Base-by-base conservation (phyloP, 2,113 vertebrate species). In the Pangasianodon hypophthalmus region DNA sequence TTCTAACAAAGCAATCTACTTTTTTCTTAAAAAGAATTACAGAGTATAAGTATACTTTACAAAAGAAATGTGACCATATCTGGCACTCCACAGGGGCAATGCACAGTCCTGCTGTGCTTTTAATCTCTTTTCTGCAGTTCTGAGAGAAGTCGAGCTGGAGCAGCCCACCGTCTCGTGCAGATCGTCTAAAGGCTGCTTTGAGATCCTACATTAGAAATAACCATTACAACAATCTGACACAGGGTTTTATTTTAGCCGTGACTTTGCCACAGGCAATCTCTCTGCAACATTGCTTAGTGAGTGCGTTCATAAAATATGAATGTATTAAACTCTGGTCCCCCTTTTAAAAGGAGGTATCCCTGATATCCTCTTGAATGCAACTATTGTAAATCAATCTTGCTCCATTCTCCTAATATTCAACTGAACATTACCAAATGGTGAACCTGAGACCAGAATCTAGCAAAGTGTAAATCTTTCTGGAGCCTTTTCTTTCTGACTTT, bases 191-290 rank as follows among this genome's bases (percentile, higher is more conserved):
- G 37, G 60, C 58, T 82, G 62, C 85, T 67, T 56, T 71, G 60
- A 82, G 89, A 86, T 13, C 75, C 71, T 80, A 46, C 84, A 82
- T 90, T 71, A 82, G 54, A 86, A 90, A 86, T 86, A 87, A 71
- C 69, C 50, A 80, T 58, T 71, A 82, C 58, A 81, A 44, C 89
- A 69, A 32, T 82, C 48, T 46, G 84, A 90, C 48, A 60, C 54
- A 6, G 48, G 58, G 75, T 71, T 87, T 86, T 58, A 48, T 64
- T 82, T 77, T 54, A 71, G 84, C 48, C 29, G 62, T 71, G 50
- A 82, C 89, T 90, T 86, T 80, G 52, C 85, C 73, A 86, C 71
- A 86, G 82, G 85, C 88, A 71, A 69, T 69, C 84, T 71, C 71
- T 80, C 60, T 44, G 62, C 84, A 77, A 81, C 13, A 54, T 48